Evolutionary conservation across 2,888 invertebrate species (phyloP), one percentile per base, ranked within the genome.

Genomic region (Lasioglossum pauxillum): DNA sequence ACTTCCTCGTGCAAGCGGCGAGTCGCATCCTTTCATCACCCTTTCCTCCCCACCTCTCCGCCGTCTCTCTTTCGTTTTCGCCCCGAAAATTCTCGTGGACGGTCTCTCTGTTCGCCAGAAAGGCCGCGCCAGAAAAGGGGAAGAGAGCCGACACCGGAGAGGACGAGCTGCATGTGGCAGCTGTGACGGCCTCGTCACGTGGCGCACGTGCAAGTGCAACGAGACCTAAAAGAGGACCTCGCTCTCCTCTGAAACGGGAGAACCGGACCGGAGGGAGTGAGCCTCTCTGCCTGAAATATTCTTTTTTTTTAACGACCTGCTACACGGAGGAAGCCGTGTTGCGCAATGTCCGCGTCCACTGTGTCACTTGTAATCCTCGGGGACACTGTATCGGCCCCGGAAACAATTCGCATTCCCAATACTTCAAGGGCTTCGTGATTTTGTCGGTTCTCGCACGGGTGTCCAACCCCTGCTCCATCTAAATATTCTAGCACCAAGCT

Each of bases 181-280:
- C 91, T 91, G 91, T 87, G 90, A 89, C 75, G 89, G 75, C 76
- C 82, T 78, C 90, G 87, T 91, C 90, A 90, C 91, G 88, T 90
- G 87, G 87, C 82, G 89, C 91, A 89, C 88, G 87, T 91, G 91
- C 88, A 90, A 90, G 89, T 87, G 88, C 87, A 85, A 80, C 73
- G 73, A 85, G 84, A 80, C 60, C 82, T 72, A 82, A 82, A 82
- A 67, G 69, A 72, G 74, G 64, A 78, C 78, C 72, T 19, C 19
- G 23, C 44, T 16, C 46, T 23, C 57, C 67, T 35, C 73, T 74
- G 80, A 78, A 83, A 83, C 60, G 60, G 14, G 78, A 86, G 86
- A 80, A 53, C 64, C 19, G 44, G 31, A 16, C 46, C 78, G 57
- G 53, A n/a, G 77, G 38, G 19, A 53, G 53, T 10, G 23, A 53